phyloP scores from a whole-genome alignment of 2,113 vertebrate species.

The Leucoraja erinaceus region DNA sequence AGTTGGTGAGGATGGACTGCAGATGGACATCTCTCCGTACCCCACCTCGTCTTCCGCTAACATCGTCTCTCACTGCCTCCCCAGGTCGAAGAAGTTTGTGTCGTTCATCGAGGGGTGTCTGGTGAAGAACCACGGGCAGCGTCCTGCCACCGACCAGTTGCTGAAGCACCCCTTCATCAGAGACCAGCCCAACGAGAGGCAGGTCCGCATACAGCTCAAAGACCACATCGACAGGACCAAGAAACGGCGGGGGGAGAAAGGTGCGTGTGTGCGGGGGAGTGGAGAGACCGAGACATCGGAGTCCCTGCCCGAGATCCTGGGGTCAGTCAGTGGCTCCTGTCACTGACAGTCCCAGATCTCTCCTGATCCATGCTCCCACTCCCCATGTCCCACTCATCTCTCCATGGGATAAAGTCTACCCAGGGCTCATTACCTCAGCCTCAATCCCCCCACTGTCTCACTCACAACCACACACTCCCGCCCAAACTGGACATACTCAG shows the following conservation, averaged over 20 bases:
- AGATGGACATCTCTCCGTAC: no score
- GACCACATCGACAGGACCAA: slow-evolving; percentile 98
- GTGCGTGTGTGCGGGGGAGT: slow-evolving; percentile 52
- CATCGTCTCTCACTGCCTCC: no score
- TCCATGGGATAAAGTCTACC: no score
- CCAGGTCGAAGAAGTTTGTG: slow-evolving; percentile 97
- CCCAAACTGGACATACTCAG: no score
- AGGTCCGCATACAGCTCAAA: slow-evolving; percentile 98
- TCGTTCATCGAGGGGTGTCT: slow-evolving; percentile 95
- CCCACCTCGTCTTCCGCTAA: no score
- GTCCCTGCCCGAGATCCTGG: no score
- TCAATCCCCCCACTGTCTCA: neutral
- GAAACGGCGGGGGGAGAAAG: slow-evolving; percentile 91
- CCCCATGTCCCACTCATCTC: no score
- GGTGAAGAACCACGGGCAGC: slow-evolving; percentile 91
- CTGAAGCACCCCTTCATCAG: slow-evolving; percentile 95
- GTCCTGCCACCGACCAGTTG: slow-evolving; percentile 90
- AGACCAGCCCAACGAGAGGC: slow-evolving; percentile 89
- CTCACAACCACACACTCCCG: no score
- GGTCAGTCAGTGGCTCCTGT: neutral
- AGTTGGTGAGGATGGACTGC: no score
- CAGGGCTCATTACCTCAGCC: neutral
- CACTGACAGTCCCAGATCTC: neutral
- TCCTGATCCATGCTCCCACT: neutral
- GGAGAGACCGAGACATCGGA: no score